phyloP scores from a whole-genome alignment of 2,888 invertebrate genomes.

The Nomada ferruginata region DNA sequence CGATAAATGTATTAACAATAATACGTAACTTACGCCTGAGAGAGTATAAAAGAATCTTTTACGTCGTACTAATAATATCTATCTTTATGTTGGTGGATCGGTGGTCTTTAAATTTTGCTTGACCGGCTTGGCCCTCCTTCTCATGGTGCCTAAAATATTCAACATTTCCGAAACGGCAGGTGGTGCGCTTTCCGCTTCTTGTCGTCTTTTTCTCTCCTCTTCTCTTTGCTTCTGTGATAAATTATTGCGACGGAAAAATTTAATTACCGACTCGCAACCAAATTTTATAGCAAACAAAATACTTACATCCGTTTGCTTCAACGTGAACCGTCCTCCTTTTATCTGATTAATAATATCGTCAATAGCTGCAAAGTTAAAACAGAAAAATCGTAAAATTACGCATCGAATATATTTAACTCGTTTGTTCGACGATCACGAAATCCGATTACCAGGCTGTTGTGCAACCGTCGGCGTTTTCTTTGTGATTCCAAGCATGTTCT shows the following conservation, averaged over 20 bases:
- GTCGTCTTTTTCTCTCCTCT: conserved; percentile 86
- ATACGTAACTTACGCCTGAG: conserved; percentile 14
- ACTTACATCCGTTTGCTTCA: conserved; percentile 88
- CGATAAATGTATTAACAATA: conserved; percentile 14
- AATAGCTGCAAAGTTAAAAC: conserved; percentile 84
- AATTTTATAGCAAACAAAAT: background rate
- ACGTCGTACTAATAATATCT: conserved; percentile 17
- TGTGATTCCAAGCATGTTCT: conserved; percentile 86
- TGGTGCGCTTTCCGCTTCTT: conserved; percentile 86
- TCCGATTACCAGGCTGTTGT: conserved; percentile 85
- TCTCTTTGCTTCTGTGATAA: conserved; percentile 84
- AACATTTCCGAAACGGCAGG: conserved; percentile 88
- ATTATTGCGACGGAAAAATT: background rate
- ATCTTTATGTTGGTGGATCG: conserved; percentile 72
- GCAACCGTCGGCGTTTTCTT: conserved; percentile 85
- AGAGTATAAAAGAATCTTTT: background rate
- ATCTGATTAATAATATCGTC: conserved; percentile 92
- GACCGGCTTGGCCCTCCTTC: conserved; percentile 85
- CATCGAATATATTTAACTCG: background rate
- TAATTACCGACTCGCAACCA: background rate
- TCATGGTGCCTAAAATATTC: conserved; percentile 88
- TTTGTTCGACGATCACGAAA: conserved; percentile 6
- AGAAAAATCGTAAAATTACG: background rate
- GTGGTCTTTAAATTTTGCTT: conserved; percentile 79
- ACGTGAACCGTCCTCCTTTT: conserved; percentile 90